Evolutionary conservation across 2,888 invertebrate genomes (phyloP), one percentile per base, ranked within the genome.

Genomic region (Craniophora ligustri): DNA sequence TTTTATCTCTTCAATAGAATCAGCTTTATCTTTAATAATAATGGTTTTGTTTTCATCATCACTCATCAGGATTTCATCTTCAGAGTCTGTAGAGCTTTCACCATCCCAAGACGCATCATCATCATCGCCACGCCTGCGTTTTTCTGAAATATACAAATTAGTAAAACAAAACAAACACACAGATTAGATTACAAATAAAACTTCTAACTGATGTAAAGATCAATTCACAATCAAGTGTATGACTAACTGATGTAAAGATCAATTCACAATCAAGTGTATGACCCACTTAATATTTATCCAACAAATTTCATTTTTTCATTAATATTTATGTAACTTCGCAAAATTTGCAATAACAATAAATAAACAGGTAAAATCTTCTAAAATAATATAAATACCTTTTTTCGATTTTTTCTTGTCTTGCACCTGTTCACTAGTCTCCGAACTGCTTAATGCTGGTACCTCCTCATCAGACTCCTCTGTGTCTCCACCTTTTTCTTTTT

Each of bases 21-120:
- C 94, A 49, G 90, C 86, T 72, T 92, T 94, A 58, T 94, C 94
- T 74, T 94, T 94, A 40, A 94, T 93, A 11, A 94, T 88, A 56
- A 94, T 79, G 47, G 87, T 87, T 76, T 91, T 88, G 44, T 81
- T 74, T 46, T 88, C 87, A 28, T 91, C 89, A 72, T 89, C 89
- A 68, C 87, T 88, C 16, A 85, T 67, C 6, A 63, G 32, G 23
- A 78, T 77, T 32, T 94, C 94, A 31, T 94, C 88, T 40, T 94
- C 94, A 1, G 94, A 93, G 36, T 94, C 94, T n/a, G 89, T 84
- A 5, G 88, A 85, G 21, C 87, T 86, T 61, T 94, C 93, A 10
- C 94, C 94, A 51, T 95, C 94, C 94, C 95, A 95, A 1, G 95
- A 94, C 6, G 69, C 85, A 61, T 95, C 95, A 70, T 95, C 95